Evolutionary conservation across 2,113 vertebrate species (phyloP), one percentile per base, ranked within the genome.

Genomic region (Propithecus coquereli): DNA sequence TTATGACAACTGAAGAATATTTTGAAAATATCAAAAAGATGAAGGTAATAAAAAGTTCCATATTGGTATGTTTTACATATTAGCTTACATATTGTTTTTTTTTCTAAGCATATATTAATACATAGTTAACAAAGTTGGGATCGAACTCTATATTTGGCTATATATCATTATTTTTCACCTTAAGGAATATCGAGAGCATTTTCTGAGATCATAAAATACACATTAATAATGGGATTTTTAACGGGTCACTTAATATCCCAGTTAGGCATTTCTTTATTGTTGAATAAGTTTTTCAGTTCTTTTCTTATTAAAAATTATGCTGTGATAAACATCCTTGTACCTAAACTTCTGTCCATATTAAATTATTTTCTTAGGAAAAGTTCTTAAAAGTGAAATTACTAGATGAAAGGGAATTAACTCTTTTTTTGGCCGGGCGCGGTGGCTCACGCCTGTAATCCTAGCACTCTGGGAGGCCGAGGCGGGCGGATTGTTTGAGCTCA

Each of bases 101-200:
- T 79, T 25, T 16, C 63, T 80, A 92, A 70, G 23, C 20, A 80
- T 17, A 13, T 25, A 47, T 30, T 61, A 25, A 61, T 59, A 61
- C 20, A 90, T 87, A 37, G 85, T 91, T 77, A 90, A 82, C 9
- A 96, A 90, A 66, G 76, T 59, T 66, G 17, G 10, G 20, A 76
- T 54, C 17, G 6, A 87, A 65, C 71, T 94, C 27, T 85, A 3
- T 59, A 74, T 70, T 70, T 90, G 54, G 16, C 14, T 73, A 50
- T 65, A 77, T 17, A 27, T 79, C 66, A 71, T 82, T 84, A 61
- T 47, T 86, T 94, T 95, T 93, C 85, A 54, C 32, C 25, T 84
- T 91, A 83, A 70, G 2, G 84, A 79, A 77, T 71, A 91, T 90
- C 63, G 87, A 82, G 1, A 97, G 22, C 27, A 82, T 23, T 95